A percentile compares a stretch with the other conserved stretches of the same genome.
phyloP scores from a whole-genome alignment of 1,140 invertebrate species.

The Pachypeltis micranthus region DNA sequence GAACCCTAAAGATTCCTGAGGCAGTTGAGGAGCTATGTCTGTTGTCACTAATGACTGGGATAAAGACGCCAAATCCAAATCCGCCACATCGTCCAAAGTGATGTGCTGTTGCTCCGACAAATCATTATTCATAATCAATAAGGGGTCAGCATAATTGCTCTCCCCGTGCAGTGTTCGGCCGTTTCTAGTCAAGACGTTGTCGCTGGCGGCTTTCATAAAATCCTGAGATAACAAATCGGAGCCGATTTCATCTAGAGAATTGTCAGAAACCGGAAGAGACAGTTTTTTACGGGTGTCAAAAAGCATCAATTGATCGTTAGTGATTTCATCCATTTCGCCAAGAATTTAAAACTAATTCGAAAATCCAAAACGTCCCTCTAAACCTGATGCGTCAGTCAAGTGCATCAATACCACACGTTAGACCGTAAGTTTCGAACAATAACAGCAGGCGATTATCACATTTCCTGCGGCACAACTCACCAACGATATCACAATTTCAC shows the following conservation, averaged over 20 bases:
- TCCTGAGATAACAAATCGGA: neutral
- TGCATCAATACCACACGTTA: too few relatives aligned
- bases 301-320: neutral
- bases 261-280: neutral
- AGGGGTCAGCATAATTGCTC: neutral
- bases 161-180: neutral
- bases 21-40: neutral
- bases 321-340: neutral
- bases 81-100: neutral
- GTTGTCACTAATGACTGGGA: neutral
- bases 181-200: neutral
- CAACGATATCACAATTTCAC: too few relatives aligned
- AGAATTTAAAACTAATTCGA: too few relatives aligned
- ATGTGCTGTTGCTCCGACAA: neutral
- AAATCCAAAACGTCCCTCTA: too few relatives aligned
- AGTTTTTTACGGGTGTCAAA: neutral
- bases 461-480: too few relatives aligned
- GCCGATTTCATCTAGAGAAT: neutral
- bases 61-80: neutral
- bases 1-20: neutral
- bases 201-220: neutral
- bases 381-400: too few relatives aligned
- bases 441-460: too few relatives aligned
- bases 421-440: too few relatives aligned
- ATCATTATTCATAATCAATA: neutral